phyloP scores from a whole-genome alignment of 2,797 vertebrate genomes.

The Sylvia borin region DNA sequence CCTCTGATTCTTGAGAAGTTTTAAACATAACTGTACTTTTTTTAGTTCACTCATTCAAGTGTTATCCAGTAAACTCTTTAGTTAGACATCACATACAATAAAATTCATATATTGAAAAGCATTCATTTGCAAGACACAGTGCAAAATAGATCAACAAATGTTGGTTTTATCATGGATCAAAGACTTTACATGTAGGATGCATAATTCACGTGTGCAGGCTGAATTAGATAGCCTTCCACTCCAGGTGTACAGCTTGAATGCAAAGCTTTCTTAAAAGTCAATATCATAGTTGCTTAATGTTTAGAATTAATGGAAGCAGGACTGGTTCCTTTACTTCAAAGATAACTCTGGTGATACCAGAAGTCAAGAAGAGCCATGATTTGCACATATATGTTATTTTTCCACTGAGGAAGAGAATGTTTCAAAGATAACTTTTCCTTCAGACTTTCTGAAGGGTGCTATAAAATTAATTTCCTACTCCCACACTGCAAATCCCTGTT shows the following conservation, averaged over 20 bases:
- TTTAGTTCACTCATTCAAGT: not conserved
- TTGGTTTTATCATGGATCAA: not conserved
- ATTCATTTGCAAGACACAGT: not conserved
- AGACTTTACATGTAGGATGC: not conserved
- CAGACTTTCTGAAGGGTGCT: not conserved
- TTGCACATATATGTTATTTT: not conserved
- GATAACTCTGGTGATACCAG: not conserved
- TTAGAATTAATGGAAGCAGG: not conserved
- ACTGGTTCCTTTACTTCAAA: not conserved
- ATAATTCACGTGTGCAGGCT: not conserved
- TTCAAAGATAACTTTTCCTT: not conserved
- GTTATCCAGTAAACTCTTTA: not conserved
- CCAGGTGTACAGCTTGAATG: not conserved
- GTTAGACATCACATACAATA: not conserved
- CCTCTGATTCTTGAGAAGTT: not conserved
- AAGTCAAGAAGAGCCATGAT: not conserved
- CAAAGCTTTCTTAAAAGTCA: not conserved
- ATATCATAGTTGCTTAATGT: fast-evolving
- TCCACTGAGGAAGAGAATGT: not conserved
- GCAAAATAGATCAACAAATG: not conserved
- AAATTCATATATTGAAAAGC: not conserved
- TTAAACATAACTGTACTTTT: not conserved
- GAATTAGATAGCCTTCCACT: not conserved
- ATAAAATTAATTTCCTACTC: not conserved
- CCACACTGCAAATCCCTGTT: not conserved